A percentile compares a stretch with the other conserved stretches of the same genome.
Evolutionary conservation across 1,140 invertebrate genomes (phyloP).

Genomic region (Trichonephila clavata): DNA sequence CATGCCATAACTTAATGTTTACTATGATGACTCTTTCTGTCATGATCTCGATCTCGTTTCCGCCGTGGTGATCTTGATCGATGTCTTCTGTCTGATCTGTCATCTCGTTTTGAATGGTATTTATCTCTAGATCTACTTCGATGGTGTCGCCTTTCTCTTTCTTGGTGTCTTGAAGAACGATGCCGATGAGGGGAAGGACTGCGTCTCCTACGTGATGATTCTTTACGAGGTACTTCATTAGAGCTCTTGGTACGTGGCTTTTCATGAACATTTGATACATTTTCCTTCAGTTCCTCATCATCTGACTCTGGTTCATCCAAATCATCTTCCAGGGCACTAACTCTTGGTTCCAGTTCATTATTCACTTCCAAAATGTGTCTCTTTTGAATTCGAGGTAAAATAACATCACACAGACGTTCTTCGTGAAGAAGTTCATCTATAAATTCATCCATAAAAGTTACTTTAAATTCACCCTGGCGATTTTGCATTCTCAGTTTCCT

Average conservation of each 20-base stretch:
- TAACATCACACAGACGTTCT: slow-evolving; percentile 96
- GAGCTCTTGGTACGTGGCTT: slow-evolving; percentile 20
- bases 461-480: slow-evolving; percentile 89
- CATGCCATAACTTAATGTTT: background rate
- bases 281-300: slow-evolving; percentile 83
- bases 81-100: slow-evolving; percentile 79
- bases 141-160: slow-evolving; percentile 71
- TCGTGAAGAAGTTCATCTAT: slow-evolving; percentile 96
- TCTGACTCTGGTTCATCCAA: slow-evolving; percentile 90
- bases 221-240: slow-evolving; percentile 36
- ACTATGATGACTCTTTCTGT: slow-evolving; percentile 68
- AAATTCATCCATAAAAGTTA: slow-evolving; percentile 99
- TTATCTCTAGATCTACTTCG: slow-evolving; percentile 73
- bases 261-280: slow-evolving; percentile 52
- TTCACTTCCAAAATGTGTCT: slow-evolving; percentile 95
- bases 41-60: slow-evolving; percentile 57
- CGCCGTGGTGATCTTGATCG: slow-evolving; percentile 68
- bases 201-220: slow-evolving; percentile 73
- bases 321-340: slow-evolving; percentile 97
- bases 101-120: slow-evolving; percentile 57
- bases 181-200: slow-evolving; percentile 74
- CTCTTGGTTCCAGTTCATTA: slow-evolving; percentile 94
- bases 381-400: slow-evolving; percentile 95
- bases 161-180: slow-evolving; percentile 50
- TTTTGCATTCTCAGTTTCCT: slow-evolving; percentile 95